These are phyloP conservation scores for Aphodius sticticus DNA, from an alignment of 2,888 invertebrate species.

Conservation along the genomic window DNA sequence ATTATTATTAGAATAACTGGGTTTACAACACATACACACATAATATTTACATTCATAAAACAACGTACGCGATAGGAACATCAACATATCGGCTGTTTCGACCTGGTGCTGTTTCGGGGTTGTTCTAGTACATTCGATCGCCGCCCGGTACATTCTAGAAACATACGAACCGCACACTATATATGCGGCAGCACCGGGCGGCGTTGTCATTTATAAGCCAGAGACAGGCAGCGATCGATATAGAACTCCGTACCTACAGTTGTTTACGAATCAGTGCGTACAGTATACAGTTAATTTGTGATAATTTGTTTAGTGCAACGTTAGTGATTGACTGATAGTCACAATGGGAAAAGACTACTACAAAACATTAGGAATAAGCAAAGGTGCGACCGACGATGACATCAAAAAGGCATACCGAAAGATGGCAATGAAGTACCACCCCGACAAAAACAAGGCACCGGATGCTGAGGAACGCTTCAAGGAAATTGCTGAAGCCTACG, in stretches of 20 bases:
- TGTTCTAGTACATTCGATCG: not conserved
- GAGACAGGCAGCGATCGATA: not conserved
- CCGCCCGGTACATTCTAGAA: not conserved
- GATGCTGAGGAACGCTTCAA: constrained; percentile 95
- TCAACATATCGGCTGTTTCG: not conserved
- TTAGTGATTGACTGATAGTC: not conserved
- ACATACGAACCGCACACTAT: not conserved
- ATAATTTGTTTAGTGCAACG: constrained; percentile 60
- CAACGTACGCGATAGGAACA: not conserved
- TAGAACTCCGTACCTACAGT: not conserved
- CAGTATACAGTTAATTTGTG: not conserved
- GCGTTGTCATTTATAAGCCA: not conserved
- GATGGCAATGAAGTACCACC: constrained; percentile 95
- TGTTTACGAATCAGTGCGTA: not conserved
- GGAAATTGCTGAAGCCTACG: constrained; percentile 97
- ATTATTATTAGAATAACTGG: too few relatives aligned
- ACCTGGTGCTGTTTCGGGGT: not conserved
- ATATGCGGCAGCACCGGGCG: not conserved
- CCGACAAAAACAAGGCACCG: constrained; percentile 94
- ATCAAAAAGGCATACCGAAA: constrained; percentile 96
- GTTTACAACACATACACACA: too few relatives aligned
- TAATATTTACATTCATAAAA: not conserved
- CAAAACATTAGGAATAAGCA: constrained; percentile 84
- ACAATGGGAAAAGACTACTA: constrained; percentile 97
- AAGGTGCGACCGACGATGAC: constrained; percentile 89